Evolutionary conservation across 2,888 invertebrate genomes (phyloP).

Genomic region (Ichneumon xanthorius): DNA sequence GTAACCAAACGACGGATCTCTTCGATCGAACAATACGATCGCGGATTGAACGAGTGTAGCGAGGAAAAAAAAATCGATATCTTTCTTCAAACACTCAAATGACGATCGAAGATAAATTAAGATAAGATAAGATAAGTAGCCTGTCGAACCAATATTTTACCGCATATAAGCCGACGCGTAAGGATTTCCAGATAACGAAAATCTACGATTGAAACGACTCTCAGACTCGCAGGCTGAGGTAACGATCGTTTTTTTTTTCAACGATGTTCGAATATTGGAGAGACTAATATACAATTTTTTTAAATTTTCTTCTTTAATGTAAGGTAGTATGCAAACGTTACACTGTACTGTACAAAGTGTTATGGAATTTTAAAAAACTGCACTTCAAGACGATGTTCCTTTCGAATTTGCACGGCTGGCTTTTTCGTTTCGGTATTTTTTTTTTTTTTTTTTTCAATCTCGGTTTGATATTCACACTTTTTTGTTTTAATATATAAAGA

Average conservation of each 20-base stretch:
- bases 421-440: constrained; percentile 25
- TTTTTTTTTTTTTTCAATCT: constrained; percentile 22
- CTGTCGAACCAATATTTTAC: background rate
- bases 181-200: constrained; percentile 50
- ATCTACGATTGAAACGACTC: constrained; percentile 63
- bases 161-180: background rate
- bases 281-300: constrained; percentile 68
- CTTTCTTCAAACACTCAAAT: background rate
- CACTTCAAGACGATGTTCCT: constrained; percentile 64
- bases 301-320: constrained; percentile 45
- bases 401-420: constrained; percentile 71
- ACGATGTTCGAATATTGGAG: constrained; percentile 72
- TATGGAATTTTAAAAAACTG: constrained; percentile 51
- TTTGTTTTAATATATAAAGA: constrained; percentile 46
- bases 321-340: constrained; percentile 61
- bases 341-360: constrained; percentile 66
- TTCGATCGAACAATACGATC: background rate
- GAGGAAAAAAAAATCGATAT: constrained; percentile 3
- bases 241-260: constrained; percentile 64
- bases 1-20: background rate
- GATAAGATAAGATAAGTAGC: background rate
- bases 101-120: background rate
- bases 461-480: constrained; percentile 62
- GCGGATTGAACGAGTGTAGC: background rate
- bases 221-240: constrained; percentile 67